A percentile compares a stretch with the other conserved stretches of the same genome.
Evolutionary conservation across 2,113 vertebrate genomes (phyloP).

Genomic region (Antigone vipio): DNA sequence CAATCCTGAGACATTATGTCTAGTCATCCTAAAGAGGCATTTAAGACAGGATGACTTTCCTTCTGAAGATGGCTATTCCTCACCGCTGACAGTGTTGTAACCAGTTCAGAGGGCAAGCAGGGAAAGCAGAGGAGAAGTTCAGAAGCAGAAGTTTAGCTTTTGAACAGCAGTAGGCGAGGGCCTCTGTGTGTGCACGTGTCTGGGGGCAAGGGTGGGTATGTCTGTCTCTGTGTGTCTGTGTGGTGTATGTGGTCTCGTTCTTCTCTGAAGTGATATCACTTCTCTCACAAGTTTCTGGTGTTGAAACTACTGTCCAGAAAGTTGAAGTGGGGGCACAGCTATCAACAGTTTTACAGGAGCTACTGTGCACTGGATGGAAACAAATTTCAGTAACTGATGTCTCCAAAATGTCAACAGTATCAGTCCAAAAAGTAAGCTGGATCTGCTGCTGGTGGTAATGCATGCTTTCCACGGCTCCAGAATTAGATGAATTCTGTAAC

Average conservation of each 20-base stretch:
- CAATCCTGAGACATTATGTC: background rate
- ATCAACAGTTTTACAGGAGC: background rate
- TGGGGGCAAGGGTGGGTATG: background rate
- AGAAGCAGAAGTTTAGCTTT: background rate
- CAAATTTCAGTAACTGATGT: background rate
- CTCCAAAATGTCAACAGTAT: background rate
- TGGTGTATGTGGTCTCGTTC: background rate
- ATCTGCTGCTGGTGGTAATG: background rate
- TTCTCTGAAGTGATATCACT: background rate
- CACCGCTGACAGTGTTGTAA: background rate
- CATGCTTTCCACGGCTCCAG: background rate
- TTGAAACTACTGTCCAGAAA: background rate
- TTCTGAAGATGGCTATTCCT: background rate
- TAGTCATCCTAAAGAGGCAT: background rate
- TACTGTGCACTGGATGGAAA: background rate
- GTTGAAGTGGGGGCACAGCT: background rate
- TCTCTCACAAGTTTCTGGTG: background rate
- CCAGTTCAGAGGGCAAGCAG: background rate
- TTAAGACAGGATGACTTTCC: background rate
- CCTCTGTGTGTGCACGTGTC: too few relatives aligned
- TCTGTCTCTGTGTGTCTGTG: background rate
- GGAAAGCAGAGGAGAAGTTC: background rate
- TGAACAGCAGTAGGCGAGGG: background rate
- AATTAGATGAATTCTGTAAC: background rate
- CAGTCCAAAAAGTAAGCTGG: background rate